These are phyloP conservation scores for Nemotelus pantherinus DNA, from an alignment of 2,888 invertebrate species.

Conservation along the genomic window DNA sequence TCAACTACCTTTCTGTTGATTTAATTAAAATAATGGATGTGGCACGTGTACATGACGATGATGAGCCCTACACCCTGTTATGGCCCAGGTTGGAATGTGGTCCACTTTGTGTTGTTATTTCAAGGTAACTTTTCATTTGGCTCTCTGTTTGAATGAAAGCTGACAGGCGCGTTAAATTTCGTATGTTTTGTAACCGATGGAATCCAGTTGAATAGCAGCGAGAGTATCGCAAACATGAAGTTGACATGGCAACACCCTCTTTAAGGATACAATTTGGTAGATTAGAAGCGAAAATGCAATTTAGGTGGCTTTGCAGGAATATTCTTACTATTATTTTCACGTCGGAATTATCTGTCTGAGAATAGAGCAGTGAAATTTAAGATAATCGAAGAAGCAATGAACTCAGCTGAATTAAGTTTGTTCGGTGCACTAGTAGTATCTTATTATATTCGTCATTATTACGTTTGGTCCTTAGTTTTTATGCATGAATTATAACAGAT, in stretches of 20 bases:
- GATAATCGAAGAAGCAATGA: no score
- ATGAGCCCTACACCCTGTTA: slow-evolving; percentile 1
- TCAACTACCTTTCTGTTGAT: slow-evolving; percentile 13
- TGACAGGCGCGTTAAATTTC: slow-evolving; percentile 3
- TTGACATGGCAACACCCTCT: slow-evolving; percentile 38
- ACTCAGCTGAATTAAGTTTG: no score
- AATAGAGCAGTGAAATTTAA: no score
- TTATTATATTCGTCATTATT: no score
- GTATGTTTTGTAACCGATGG: slow-evolving; percentile 8
- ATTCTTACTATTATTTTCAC: no score
- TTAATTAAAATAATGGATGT: slow-evolving; percentile 51
- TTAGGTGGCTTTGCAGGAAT: no score
- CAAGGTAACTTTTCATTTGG: not conserved
- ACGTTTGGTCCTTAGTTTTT: no score
- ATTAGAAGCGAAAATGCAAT: no score
- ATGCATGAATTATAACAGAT: no score
- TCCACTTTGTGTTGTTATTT: not conserved
- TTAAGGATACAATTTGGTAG: not conserved
- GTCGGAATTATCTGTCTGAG: no score
- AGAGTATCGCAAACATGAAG: not conserved
- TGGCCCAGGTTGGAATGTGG: not conserved
- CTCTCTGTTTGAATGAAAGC: slow-evolving; percentile 17
- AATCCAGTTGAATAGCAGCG: not conserved
- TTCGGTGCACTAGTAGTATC: no score
- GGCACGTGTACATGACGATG: slow-evolving; percentile 48